phyloP scores from a whole-genome alignment of 2,113 vertebrate species.

The Antechinus stuartii region DNA sequence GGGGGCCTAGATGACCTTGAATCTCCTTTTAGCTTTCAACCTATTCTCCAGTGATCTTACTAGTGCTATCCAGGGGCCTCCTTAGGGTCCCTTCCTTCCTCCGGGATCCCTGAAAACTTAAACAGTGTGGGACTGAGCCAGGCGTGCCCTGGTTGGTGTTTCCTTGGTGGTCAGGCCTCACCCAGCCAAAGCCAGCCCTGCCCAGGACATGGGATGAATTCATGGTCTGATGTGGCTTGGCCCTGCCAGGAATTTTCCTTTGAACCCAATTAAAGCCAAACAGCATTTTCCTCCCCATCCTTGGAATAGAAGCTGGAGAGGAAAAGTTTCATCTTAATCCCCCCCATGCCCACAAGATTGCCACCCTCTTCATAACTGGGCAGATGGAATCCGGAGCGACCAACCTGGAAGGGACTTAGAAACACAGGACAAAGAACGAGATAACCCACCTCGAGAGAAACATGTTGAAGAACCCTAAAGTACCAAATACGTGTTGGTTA shows the following conservation, averaged over 20 bases:
- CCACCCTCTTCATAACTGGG: background rate
- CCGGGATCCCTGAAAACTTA: background rate
- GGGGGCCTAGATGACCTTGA: background rate
- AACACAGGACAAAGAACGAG: constrained; percentile 50
- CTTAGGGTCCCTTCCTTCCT: background rate
- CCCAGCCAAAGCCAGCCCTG: constrained; percentile 2
- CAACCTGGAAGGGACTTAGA: constrained; percentile 9
- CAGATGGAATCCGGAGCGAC: constrained; percentile 3
- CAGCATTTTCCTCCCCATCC: constrained; percentile 15
- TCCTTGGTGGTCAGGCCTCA: background rate
- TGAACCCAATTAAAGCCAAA: constrained; percentile 60
- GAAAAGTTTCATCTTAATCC: constrained; percentile 45
- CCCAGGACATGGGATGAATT: constrained; percentile 51
- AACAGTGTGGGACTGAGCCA: constrained; percentile 2
- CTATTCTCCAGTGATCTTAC: background rate
- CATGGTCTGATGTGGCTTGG: constrained; percentile 73
- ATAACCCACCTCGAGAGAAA: background rate
- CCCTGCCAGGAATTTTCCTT: constrained; percentile 46
- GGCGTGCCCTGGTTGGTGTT: background rate
- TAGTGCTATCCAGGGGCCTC: background rate
- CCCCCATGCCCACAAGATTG: background rate
- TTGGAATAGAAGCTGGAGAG: constrained; percentile 36
- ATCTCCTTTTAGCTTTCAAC: background rate
- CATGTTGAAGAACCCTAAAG: background rate
- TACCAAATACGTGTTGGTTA: background rate